Base-by-base conservation (phyloP, 2,888 invertebrate genomes). In the Nephrotoma guestfalica region DNA sequence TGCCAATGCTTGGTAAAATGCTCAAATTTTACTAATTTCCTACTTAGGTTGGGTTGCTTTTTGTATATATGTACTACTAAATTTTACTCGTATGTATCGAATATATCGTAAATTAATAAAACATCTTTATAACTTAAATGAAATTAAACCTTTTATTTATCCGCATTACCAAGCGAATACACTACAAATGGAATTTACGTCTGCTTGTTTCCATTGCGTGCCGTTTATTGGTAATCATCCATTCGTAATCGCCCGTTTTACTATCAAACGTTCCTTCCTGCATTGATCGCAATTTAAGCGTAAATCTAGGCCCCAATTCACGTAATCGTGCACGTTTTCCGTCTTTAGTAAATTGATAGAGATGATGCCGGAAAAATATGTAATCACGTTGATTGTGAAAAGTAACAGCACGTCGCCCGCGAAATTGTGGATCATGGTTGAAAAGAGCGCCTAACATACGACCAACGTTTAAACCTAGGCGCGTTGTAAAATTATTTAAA, bases 311-410 rank as follows among this genome's bases (percentile, higher is more conserved):
- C 0, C 99, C 99, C n/a, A 99, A 92, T 91, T 99, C 99, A 87
- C 96, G 94, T 51, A 99, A 92, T 89, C 93, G 95, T 0, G 95
- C 94, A 18, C 93, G 93, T 89, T 94, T 94, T 0, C 95, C 95
- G 87, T 97, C 96, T 86, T 94, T 93, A 88, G 97, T 95, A 91
- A 98, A 98, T 89, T 97, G 96, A 91, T 98, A 98, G 95, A 98
- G 94, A 91, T 99, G 99, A 92, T 99, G 99, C 87, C 99, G 94
- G 91, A 99, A 99, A 92, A 99, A 99, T 89, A 99, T 97, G 90
- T 97, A 99, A 92, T 99, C 99, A 87, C 99, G 93, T 91, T 99
- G 99, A 92, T 99, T 99, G 92, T 99, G 99, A 91, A 99, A 99
- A 43, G 99, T 99, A 88, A 98, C 97, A 0, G 96, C 97, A 88